Percentiles rank a stretch among this genome's conserved stretches.
These are phyloP conservation scores for Sebastes aleutianus DNA, from an alignment of 2,797 vertebrate species.

Conservation along the genomic window DNA sequence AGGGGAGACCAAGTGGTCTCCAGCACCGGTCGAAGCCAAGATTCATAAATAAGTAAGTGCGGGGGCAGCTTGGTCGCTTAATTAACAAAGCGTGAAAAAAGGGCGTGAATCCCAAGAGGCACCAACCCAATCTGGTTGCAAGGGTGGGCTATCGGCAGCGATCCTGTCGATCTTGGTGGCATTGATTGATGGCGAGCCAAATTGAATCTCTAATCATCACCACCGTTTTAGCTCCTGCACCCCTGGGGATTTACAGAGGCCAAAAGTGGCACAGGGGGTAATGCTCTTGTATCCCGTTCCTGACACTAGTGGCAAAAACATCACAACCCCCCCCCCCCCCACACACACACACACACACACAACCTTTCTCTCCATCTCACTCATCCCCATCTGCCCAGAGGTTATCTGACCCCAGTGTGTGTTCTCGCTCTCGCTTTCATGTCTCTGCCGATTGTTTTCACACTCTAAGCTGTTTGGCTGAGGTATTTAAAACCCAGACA, in stretches of 20 bases:
- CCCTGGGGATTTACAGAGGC: constrained; percentile 63
- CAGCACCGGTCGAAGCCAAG: constrained; percentile 71
- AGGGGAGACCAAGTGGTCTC: constrained; percentile 72
- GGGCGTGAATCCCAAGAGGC: constrained; percentile 73
- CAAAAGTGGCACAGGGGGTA: constrained; percentile 62
- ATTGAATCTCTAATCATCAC: constrained; percentile 85
- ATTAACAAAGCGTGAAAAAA: constrained; percentile 82
- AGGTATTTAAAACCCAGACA: constrained; percentile 69
- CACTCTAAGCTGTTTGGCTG: constrained; percentile 70
- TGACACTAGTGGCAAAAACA: constrained; percentile 71
- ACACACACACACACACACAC: constrained; percentile 3
- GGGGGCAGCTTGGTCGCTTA: constrained; percentile 77
- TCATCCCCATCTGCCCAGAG: constrained; percentile 76
- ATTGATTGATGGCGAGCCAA: constrained; percentile 83
- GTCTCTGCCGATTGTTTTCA: constrained; percentile 79
- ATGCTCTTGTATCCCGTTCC: constrained; percentile 57
- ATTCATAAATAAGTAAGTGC: constrained; percentile 85
- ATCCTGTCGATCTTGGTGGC: constrained; percentile 59
- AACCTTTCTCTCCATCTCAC: constrained; percentile 41
- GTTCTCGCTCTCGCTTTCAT: constrained; percentile 74
- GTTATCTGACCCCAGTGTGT: constrained; percentile 75
- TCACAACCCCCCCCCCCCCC: constrained; percentile 13
- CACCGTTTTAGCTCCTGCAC: constrained; percentile 72
- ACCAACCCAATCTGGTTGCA: constrained; percentile 64
- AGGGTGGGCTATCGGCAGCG: constrained; percentile 64